Evolutionary conservation across 2,888 invertebrate genomes (phyloP).

Genomic region (Campoplex capitator): DNA sequence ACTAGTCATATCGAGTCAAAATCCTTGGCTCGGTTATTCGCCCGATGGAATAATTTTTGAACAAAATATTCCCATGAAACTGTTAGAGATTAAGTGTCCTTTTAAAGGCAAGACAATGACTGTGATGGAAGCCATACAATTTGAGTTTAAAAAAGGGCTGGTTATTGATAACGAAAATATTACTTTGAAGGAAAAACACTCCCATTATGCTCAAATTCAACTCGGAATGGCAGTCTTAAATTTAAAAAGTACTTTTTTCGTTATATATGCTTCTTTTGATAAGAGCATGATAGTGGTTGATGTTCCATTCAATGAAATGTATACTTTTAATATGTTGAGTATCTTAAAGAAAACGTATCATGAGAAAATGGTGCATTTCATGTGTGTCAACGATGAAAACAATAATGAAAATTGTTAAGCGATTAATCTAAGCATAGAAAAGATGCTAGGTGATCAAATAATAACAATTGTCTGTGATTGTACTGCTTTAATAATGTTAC

Average conservation of each 20-base stretch:
- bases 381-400: constrained; percentile 27
- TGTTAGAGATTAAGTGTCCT: constrained; percentile 22
- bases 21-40: constrained; percentile 22
- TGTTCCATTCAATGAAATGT: constrained; percentile 20
- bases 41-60: constrained; percentile 29
- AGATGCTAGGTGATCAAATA: neutral
- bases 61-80: neutral
- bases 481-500: no score
- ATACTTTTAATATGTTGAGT: constrained; percentile 17
- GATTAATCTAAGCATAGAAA: constrained; percentile 2
- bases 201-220: constrained; percentile 18
- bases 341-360: constrained; percentile 27
- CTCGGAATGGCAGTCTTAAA: constrained; percentile 34
- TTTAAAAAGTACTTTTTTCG: constrained; percentile 33
- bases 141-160: constrained; percentile 13
- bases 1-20: constrained; percentile 20
- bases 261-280: constrained; percentile 44
- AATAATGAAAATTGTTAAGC: constrained; percentile 17
- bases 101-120: no score
- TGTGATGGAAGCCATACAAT: constrained; percentile 21
- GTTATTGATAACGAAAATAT: constrained; percentile 12
- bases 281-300: constrained; percentile 15
- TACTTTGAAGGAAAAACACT: neutral
- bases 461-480: no score
- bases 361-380: constrained; percentile 20